Percentiles rank a stretch among this genome's conserved stretches.
Conservation (phyloP, 2,113 vertebrate genomes). For the Sinosuthora webbiana region DNA sequence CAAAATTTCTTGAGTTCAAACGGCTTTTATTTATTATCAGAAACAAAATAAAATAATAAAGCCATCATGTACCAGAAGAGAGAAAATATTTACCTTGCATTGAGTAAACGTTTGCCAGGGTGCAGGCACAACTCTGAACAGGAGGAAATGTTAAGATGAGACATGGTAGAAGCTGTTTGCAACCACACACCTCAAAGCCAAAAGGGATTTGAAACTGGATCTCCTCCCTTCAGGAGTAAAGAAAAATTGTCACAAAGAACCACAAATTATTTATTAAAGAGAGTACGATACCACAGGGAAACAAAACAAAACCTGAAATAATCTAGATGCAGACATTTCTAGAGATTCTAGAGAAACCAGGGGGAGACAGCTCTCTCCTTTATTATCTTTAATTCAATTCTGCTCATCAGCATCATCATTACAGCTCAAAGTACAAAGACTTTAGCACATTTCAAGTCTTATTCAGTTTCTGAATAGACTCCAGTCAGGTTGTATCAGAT, state of each 20-base stretch:
- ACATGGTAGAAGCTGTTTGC: background rate
- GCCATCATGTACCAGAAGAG: background rate
- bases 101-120: background rate
- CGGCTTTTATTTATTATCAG: background rate
- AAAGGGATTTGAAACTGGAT: background rate
- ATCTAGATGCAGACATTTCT: background rate
- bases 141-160: background rate
- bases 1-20: background rate
- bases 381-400: constrained; percentile 3
- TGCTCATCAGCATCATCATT: background rate
- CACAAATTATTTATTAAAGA: constrained; percentile 55
- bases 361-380: background rate
- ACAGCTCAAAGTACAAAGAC: constrained; percentile 9
- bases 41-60: background rate
- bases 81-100: constrained; percentile 35
- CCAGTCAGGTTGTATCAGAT: background rate
- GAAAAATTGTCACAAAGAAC: constrained; percentile 40
- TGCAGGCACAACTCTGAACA: background rate
- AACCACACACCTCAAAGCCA: constrained; percentile 1
- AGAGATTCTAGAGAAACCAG: background rate
- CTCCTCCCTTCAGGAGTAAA: background rate
- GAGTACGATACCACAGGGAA: constrained; percentile 4
- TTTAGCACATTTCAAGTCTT: constrained; percentile 2
- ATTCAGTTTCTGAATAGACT: background rate
- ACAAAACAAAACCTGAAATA: constrained; percentile 36